Evolutionary conservation across 2,797 vertebrate genomes (phyloP).

Genomic region (Arrhamphus sclerolepis): DNA sequence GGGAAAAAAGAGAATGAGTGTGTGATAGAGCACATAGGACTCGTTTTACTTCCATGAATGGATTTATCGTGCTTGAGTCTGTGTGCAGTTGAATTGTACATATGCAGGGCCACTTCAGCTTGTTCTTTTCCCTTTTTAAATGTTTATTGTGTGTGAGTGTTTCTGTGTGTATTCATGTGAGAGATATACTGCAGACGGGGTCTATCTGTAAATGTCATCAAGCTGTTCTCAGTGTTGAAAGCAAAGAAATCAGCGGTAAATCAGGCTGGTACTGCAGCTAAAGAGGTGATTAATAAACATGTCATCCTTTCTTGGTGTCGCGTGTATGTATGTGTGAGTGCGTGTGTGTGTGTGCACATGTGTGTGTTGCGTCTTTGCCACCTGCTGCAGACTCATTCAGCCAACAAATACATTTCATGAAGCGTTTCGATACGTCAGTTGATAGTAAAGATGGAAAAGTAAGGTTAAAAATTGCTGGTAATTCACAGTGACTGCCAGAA

Average conservation of each 20-base stretch:
- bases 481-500: no score
- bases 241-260: constrained; percentile 61
- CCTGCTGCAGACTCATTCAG: no score
- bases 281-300: constrained; percentile 68
- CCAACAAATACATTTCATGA: no score
- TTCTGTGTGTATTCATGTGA: neutral
- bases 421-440: no score
- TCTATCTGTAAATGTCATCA: constrained; percentile 62
- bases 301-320: constrained; percentile 40
- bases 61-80: constrained; percentile 46
- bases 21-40: no score
- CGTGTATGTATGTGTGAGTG: constrained; percentile 12
- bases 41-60: neutral
- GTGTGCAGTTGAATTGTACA: constrained; percentile 31
- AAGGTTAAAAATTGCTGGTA: no score
- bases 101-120: constrained; percentile 24
- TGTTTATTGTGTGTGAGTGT: constrained; percentile 15
- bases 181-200: constrained; percentile 32
- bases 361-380: neutral
- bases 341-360: neutral
- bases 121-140: constrained; percentile 1
- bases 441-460: no score
- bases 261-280: constrained; percentile 46
- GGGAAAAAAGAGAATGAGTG: no score
- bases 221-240: constrained; percentile 46